A percentile compares a stretch with the other conserved stretches of the same genome.
Conservation (phyloP, 2,113 vertebrate genomes). For the Hypocryptadius cinnamomeus region DNA sequence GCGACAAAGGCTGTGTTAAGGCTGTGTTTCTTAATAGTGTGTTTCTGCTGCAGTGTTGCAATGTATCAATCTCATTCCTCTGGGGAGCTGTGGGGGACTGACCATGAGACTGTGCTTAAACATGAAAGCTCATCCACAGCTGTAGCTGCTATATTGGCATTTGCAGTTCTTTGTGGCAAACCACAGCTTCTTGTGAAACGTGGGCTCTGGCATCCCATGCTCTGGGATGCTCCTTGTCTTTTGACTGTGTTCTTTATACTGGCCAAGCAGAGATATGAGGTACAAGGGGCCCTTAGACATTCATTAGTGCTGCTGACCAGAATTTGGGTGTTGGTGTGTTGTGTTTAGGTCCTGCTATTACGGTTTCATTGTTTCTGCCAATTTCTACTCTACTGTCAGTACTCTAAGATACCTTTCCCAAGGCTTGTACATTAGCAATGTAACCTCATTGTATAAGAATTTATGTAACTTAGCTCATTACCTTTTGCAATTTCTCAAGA, state of each 20-base stretch:
- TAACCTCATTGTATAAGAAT: not conserved
- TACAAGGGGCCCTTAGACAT: not conserved
- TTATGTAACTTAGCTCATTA: not conserved
- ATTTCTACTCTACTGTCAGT: not conserved
- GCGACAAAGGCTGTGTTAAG: not conserved
- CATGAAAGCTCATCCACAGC: not conserved
- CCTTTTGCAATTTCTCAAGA: not conserved
- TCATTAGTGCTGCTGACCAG: not conserved
- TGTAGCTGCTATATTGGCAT: not conserved
- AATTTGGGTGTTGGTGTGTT: not conserved
- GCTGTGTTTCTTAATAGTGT: not conserved
- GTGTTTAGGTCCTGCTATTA: not conserved
- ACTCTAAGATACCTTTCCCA: not conserved
- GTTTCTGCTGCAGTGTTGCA: not conserved
- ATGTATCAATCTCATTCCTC: not conserved
- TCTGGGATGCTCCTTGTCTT: not conserved
- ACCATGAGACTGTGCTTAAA: not conserved
- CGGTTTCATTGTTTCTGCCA: not conserved
- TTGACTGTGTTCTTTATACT: not conserved
- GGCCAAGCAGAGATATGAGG: not conserved
- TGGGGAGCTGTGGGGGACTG: not conserved
- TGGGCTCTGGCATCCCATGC: not conserved
- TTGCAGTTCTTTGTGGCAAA: not conserved
- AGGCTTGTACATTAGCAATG: not conserved
- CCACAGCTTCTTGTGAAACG: not conserved